phyloP scores from a whole-genome alignment of 2,888 invertebrate species.

The Eumacrocentrus americanus region DNA sequence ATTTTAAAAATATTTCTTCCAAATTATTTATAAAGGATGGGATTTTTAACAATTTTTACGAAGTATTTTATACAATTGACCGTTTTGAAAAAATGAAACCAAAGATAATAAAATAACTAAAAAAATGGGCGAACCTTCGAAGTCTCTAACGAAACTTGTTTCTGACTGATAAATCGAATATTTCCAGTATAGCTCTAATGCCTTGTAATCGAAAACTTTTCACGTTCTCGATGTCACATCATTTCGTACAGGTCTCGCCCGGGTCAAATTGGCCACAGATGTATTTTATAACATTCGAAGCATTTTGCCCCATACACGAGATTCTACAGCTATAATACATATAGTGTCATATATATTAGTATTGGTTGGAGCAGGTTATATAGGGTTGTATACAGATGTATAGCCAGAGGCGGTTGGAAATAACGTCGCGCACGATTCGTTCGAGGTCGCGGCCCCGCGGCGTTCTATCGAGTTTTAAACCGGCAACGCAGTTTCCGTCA shows the following conservation, averaged over 20 bases:
- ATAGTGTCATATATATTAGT: background rate
- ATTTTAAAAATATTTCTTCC: background rate
- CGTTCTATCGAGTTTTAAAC: conserved; percentile 34
- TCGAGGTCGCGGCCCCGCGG: conserved; percentile 18
- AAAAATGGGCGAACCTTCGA: background rate
- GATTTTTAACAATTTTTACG: too few species aligned
- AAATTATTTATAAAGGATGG: background rate
- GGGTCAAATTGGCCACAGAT: background rate
- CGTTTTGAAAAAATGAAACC: too few species aligned
- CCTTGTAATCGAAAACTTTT: too few species aligned
- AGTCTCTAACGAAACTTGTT: background rate
- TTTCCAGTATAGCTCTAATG: background rate
- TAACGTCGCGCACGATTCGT: conserved; percentile 29
- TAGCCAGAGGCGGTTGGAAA: conserved; percentile 15
- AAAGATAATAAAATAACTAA: background rate
- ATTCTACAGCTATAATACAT: conserved; percentile 7
- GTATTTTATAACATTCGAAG: background rate
- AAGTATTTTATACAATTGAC: too few species aligned
- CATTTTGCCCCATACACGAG: conserved; percentile 11
- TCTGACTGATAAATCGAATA: background rate
- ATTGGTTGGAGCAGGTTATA: background rate
- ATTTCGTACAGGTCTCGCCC: too few species aligned
- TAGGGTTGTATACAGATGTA: conserved; percentile 9
- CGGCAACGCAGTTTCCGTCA: conserved; percentile 31
- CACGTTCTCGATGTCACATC: too few species aligned